These are phyloP conservation scores for Cyanistes caeruleus DNA, from an alignment of 2,113 vertebrate species.

Conservation along the genomic window DNA sequence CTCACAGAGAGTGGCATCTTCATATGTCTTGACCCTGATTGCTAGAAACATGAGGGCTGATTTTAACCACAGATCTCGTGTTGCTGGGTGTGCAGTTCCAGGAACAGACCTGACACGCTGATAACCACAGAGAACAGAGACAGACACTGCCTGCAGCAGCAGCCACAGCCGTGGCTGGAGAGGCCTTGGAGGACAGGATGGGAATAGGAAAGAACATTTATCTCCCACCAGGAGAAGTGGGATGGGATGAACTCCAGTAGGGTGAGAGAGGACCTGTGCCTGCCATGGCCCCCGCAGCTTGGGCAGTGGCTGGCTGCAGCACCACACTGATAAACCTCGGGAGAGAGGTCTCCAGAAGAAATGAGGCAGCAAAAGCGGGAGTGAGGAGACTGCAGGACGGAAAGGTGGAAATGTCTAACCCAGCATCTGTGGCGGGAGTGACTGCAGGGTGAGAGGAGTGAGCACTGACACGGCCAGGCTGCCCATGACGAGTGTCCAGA, in stretches of 20 bases:
- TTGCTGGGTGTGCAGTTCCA: neutral
- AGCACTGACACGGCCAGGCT: rapidly evolving
- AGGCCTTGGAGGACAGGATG: neutral
- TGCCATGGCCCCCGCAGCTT: rapidly evolving
- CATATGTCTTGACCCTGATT: neutral
- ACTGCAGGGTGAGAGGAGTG: neutral
- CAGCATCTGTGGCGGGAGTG: neutral
- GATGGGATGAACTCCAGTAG: rapidly evolving
- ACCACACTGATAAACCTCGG: rapidly evolving
- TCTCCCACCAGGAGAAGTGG: neutral
- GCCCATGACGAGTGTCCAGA: neutral
- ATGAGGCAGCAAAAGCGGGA: no score
- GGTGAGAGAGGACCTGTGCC: neutral
- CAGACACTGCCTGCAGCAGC: neutral
- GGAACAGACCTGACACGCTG: neutral
- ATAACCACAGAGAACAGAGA: neutral
- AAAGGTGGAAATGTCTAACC: neutral
- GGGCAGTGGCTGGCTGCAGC: neutral
- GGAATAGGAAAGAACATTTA: neutral
- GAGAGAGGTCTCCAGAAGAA: neutral
- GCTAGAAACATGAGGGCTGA: neutral
- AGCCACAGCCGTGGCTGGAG: neutral
- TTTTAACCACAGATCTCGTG: neutral
- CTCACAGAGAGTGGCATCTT: rapidly evolving
- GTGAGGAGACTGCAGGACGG: neutral